Percentiles rank a stretch among this genome's conserved stretches.
These are phyloP conservation scores for Riparia riparia DNA, from an alignment of 2,113 vertebrate species.

Conservation along the genomic window DNA sequence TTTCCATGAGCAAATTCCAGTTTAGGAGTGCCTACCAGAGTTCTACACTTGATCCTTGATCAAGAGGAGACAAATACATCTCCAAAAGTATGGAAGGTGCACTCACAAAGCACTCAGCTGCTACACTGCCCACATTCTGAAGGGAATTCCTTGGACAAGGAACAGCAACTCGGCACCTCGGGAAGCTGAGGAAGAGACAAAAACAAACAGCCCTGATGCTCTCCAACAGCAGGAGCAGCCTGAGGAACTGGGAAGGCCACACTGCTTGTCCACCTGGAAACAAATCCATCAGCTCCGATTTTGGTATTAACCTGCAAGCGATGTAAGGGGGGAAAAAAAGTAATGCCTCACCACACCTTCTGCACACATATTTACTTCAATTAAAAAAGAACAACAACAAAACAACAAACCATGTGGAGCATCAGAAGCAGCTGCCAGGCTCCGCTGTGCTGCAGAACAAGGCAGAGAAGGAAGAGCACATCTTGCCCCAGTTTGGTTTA, in stretches of 20 bases:
- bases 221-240: neutral
- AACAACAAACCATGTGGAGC: rapidly evolving
- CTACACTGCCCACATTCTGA: neutral
- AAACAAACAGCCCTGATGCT: neutral
- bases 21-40: neutral
- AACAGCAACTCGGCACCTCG: neutral
- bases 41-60: neutral
- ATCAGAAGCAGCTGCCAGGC: neutral
- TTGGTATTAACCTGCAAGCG: neutral
- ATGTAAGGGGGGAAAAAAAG: rapidly evolving
- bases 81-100: neutral
- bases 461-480: neutral
- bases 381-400: neutral
- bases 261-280: neutral
- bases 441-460: rapidly evolving
- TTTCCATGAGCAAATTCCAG: neutral
- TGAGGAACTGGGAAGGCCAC: neutral
- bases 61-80: neutral
- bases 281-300: neutral
- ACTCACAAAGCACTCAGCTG: neutral
- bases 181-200: neutral
- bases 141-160: neutral
- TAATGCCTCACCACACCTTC: neutral
- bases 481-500: neutral
- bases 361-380: neutral